phyloP scores from a whole-genome alignment of 2,888 invertebrate genomes.

The Hirtodrosophila confusa region DNA sequence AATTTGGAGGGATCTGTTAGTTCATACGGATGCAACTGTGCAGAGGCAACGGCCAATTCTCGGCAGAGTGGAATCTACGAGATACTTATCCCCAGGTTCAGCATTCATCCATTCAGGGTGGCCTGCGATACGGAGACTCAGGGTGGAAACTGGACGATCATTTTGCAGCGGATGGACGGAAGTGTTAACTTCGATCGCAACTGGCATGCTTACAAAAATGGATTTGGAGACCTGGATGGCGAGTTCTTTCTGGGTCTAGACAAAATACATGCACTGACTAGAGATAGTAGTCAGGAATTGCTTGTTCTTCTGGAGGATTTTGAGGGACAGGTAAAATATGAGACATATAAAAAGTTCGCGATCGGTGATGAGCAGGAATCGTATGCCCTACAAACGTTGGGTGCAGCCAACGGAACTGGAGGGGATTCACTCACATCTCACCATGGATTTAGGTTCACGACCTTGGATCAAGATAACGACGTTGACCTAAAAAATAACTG shows the following conservation, averaged over 20 bases:
- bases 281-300: slow-evolving; percentile 18
- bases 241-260: slow-evolving; percentile 47
- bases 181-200: slow-evolving; percentile 30
- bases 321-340: slow-evolving; percentile 9
- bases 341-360: slow-evolving; percentile 34
- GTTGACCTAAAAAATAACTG: too few species aligned
- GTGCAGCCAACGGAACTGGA: slow-evolving; percentile 9
- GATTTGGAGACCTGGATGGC: slow-evolving; percentile 32
- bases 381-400: slow-evolving; percentile 26
- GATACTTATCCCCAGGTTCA: slow-evolving; percentile 32
- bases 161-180: slow-evolving; percentile 30
- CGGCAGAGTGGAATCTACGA: slow-evolving; percentile 24
- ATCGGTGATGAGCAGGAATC: slow-evolving; percentile 23
- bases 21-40: slow-evolving; percentile 1
- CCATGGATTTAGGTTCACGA: slow-evolving; percentile 26
- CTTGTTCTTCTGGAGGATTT: slow-evolving; percentile 32
- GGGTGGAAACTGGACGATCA: slow-evolving; percentile 35
- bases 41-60: not conserved
- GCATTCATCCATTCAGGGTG: slow-evolving; percentile 31
- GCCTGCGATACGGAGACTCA: slow-evolving; percentile 30
- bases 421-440: slow-evolving; percentile 24
- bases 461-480: slow-evolving; percentile 3
- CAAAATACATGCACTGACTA: slow-evolving; percentile 36
- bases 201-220: slow-evolving; percentile 37
- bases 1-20: not conserved